Percentiles rank a stretch among this genome's conserved stretches.
Evolutionary conservation across 2,888 invertebrate genomes (phyloP).

Genomic region (Sarcophaga carnaria): DNA sequence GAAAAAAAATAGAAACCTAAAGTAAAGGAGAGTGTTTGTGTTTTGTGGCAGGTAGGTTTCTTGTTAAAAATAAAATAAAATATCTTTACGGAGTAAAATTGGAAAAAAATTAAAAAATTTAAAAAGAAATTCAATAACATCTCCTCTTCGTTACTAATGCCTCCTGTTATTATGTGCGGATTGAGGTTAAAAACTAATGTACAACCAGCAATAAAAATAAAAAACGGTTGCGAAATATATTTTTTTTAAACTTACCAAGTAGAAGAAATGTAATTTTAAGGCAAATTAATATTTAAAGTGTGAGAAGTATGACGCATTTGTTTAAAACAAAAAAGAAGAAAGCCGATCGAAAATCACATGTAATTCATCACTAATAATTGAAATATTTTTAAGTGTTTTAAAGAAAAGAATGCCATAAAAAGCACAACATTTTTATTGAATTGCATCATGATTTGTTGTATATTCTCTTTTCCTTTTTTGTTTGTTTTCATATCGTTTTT

Average conservation of each 20-base stretch:
- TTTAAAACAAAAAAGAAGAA: conserved; percentile 21
- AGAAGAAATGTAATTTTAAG: not conserved
- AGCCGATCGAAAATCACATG: conserved; percentile 44
- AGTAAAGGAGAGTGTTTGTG: conserved; percentile 35
- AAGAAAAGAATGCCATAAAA: conserved; percentile 23
- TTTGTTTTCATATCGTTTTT: conserved; percentile 11
- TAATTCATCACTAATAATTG: conserved; percentile 26
- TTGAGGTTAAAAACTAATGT: not conserved
- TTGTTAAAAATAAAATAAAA: not conserved
- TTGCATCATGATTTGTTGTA: conserved; percentile 61
- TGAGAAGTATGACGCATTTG: conserved; percentile 55
- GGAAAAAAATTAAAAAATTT: conserved; percentile 5
- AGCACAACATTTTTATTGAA: conserved; percentile 62
- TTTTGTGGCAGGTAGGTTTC: conserved; percentile 51
- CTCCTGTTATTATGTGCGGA: not conserved
- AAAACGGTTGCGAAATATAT: conserved; percentile 33
- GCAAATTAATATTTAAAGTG: conserved; percentile 23
- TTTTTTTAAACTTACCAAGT: not conserved
- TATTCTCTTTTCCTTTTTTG: not conserved
- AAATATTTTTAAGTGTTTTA: conserved; percentile 7
- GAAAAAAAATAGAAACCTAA: conserved; percentile 23
- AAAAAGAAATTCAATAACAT: not conserved
- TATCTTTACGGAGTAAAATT: not conserved
- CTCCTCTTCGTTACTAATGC: too few relatives aligned
- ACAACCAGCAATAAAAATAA: not conserved